Percentiles rank a stretch among this genome's conserved stretches.
Evolutionary conservation across 2,888 invertebrate species (phyloP).

Genomic region (Cheilosia grossa): DNA sequence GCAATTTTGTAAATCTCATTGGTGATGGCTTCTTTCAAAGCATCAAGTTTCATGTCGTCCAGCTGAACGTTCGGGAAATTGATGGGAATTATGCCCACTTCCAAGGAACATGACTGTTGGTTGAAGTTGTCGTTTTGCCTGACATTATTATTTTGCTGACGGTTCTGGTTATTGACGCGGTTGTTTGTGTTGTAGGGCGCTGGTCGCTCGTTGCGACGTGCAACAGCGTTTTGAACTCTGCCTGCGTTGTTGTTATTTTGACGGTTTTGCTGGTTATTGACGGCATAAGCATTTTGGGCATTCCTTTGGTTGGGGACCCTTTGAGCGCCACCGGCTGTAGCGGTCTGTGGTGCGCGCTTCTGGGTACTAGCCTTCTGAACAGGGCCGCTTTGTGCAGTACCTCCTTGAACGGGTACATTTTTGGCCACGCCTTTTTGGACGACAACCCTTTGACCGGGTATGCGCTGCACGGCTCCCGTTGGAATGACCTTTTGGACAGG

Average conservation of each 20-base stretch:
- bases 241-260: conserved; percentile 25
- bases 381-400: not conserved
- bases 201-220: conserved; percentile 57
- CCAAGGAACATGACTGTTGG: conserved; percentile 33
- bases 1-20: conserved; percentile 70
- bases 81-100: conserved; percentile 64
- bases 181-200: conserved; percentile 43
- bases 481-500: not conserved
- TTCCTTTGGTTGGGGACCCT: conserved; percentile 17
- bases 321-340: conserved; percentile 2
- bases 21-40: conserved; percentile 69
- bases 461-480: not conserved
- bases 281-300: not conserved
- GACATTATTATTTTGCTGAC: conserved; percentile 7
- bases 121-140: conserved; percentile 22
- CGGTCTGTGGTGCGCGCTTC: conserved; percentile 16
- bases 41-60: conserved; percentile 67
- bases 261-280: conserved; percentile 23
- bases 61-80: conserved; percentile 52
- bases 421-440: not conserved
- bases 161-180: conserved; percentile 5
- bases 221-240: conserved; percentile 18
- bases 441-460: not conserved
- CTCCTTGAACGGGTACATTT: not conserved
- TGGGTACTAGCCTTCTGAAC: not conserved